Conservation (phyloP, 92 coral and sea anemone species). For the Actinernus sp. region DNA sequence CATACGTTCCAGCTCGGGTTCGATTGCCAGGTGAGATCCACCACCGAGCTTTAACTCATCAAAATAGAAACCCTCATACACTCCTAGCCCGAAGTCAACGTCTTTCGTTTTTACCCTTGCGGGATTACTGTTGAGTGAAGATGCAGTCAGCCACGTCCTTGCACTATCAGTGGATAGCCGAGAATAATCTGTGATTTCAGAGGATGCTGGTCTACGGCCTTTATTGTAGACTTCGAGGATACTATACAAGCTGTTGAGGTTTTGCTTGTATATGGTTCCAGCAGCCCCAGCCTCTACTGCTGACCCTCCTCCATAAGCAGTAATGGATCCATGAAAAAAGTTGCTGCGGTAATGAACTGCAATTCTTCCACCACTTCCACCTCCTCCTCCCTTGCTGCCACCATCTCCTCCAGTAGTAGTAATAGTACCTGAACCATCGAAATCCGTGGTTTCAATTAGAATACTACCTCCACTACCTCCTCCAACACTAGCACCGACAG, state of each 20-base stretch:
- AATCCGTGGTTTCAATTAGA: slow-evolving; percentile 24
- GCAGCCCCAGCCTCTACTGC: slow-evolving; percentile 73
- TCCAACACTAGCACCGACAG: slow-evolving; percentile 31
- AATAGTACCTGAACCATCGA: slow-evolving; percentile 52
- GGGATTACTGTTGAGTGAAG: slow-evolving; percentile 8
- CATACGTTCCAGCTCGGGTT: slow-evolving; percentile 17
- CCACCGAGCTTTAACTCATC: slow-evolving; percentile 61
- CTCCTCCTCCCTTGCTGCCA: slow-evolving; percentile 60
- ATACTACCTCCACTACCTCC: slow-evolving; percentile 86
- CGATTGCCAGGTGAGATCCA: slow-evolving; percentile 60
- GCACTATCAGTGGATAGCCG: slow-evolving; percentile 46
- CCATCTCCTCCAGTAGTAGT: slow-evolving; percentile 63
- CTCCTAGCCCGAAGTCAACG: slow-evolving; percentile 6
- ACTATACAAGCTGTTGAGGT: slow-evolving; percentile 9
- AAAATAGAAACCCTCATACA: slow-evolving; percentile 32
- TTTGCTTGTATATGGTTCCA: slow-evolving; percentile 49
- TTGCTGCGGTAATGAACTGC: slow-evolving; percentile 43
- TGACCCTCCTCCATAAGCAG: slow-evolving; percentile 64
- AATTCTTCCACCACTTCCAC: slow-evolving; percentile 80
- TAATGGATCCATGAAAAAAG: slow-evolving; percentile 29
- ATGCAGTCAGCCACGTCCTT: slow-evolving; percentile 66
- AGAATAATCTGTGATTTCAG: slow-evolving; percentile 34
- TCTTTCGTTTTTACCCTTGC: slow-evolving; percentile 10
- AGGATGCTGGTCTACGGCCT: slow-evolving; percentile 39
- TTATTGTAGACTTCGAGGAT: slow-evolving; percentile 51